Evolutionary conservation across 2,888 invertebrate genomes (phyloP).

Genomic region (Lepidonotus clava): DNA sequence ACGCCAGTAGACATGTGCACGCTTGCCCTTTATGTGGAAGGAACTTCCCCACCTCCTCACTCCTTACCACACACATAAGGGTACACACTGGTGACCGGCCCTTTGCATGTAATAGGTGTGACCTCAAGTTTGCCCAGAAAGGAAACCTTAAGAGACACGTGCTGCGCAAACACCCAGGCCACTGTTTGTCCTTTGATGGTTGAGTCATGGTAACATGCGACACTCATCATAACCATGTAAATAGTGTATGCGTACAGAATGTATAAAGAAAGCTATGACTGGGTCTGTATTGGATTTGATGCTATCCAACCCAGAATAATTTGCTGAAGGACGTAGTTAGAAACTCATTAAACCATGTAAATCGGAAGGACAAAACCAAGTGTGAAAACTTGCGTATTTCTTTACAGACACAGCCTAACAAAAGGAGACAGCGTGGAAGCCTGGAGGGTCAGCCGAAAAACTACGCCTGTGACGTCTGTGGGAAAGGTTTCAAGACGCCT

Average conservation of each 20-base stretch:
- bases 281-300: too few species aligned
- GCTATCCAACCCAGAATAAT: too few species aligned
- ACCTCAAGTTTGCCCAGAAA: not conserved
- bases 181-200: too few species aligned
- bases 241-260: too few species aligned
- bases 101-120: not conserved
- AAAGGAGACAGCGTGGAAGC: not conserved
- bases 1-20: too few species aligned
- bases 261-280: too few species aligned
- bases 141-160: not conserved
- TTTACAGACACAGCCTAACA: not conserved
- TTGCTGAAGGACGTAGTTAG: too few species aligned
- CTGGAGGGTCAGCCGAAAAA: not conserved
- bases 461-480: not conserved
- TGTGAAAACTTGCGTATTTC: not conserved
- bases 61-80: not conserved
- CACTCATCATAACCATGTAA: too few species aligned
- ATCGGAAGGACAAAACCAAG: too few species aligned
- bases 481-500: not conserved
- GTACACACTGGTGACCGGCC: constrained; percentile 19
- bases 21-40: not conserved
- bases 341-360: too few species aligned
- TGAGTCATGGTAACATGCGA: too few species aligned
- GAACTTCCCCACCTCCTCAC: not conserved
- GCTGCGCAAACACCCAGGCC: not conserved